These are phyloP conservation scores for Caranx melampygus DNA, from an alignment of 2,113 vertebrate genomes.

Conservation along the genomic window DNA sequence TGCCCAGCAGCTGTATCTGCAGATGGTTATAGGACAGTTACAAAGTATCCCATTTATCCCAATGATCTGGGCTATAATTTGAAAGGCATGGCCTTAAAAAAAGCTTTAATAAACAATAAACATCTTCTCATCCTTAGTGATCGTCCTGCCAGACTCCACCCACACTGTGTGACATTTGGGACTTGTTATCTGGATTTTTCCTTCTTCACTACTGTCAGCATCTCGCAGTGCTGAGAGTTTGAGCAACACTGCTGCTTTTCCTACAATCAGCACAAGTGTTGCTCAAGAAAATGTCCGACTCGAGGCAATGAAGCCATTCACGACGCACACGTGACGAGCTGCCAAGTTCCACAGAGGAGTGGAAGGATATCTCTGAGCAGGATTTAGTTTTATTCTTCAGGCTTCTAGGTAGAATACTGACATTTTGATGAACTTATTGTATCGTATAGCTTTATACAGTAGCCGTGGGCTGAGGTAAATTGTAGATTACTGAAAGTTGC, in stretches of 20 bases:
- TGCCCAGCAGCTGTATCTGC: constrained; percentile 52
- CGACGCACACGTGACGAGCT: background rate
- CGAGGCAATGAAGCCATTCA: constrained; percentile 16
- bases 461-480: background rate
- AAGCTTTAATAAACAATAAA: constrained; percentile 48
- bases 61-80: constrained; percentile 46
- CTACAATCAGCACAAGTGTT: constrained; percentile 31
- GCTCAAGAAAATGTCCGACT: constrained; percentile 11
- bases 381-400: background rate
- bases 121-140: constrained; percentile 30
- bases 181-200: constrained; percentile 60
- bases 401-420: background rate
- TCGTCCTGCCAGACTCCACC: constrained; percentile 50
- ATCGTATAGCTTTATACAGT: background rate
- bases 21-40: constrained; percentile 30
- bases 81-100: constrained; percentile 40
- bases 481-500: background rate
- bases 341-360: constrained; percentile 14
- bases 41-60: constrained; percentile 36
- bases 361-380: background rate
- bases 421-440: background rate
- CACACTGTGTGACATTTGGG: constrained; percentile 50
- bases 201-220: constrained; percentile 42
- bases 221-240: constrained; percentile 18
- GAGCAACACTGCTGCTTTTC: constrained; percentile 2